A percentile compares a stretch with the other conserved stretches of the same genome.
Conservation (phyloP, 2,888 invertebrate genomes). For the Watsonalla binaria region DNA sequence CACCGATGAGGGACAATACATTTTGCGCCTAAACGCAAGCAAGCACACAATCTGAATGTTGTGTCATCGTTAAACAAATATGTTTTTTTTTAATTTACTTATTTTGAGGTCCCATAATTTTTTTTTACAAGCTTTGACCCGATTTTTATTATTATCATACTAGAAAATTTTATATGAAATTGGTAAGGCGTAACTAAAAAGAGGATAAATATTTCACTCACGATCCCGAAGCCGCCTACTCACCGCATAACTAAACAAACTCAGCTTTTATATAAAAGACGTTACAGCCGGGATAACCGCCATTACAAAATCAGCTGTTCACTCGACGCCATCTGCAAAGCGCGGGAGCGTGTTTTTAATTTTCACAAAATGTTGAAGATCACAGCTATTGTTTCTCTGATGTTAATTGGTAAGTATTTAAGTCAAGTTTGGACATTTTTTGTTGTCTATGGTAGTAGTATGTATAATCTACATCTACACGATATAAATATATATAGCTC, state of each 20-base stretch:
- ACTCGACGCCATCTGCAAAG: conserved; percentile 35
- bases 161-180: not conserved
- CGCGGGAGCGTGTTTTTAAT: conserved; percentile 16
- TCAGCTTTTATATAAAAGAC: conserved; percentile 52
- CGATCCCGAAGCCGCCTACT: conserved; percentile 11
- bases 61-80: too few species aligned
- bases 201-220: not conserved
- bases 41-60: too few species aligned
- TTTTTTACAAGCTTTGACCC: too few species aligned
- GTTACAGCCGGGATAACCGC: conserved; percentile 12
- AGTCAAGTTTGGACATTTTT: conserved; percentile 2
- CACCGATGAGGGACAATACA: too few species aligned
- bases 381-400: conserved; percentile 51
- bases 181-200: not conserved
- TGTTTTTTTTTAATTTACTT: too few species aligned
- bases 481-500: too few species aligned
- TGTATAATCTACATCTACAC: too few species aligned
- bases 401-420: conserved; percentile 60
- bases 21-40: too few species aligned
- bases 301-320: conserved; percentile 33
- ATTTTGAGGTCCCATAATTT: too few species aligned
- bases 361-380: conserved; percentile 53
- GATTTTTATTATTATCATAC: too few species aligned
- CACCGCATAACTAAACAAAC: conserved; percentile 30
- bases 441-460: too few species aligned